Evolutionary conservation across 37 sponge, comb jelly and placozoan genomes (phyloP).

Genomic region (Theonella swinhoei): DNA sequence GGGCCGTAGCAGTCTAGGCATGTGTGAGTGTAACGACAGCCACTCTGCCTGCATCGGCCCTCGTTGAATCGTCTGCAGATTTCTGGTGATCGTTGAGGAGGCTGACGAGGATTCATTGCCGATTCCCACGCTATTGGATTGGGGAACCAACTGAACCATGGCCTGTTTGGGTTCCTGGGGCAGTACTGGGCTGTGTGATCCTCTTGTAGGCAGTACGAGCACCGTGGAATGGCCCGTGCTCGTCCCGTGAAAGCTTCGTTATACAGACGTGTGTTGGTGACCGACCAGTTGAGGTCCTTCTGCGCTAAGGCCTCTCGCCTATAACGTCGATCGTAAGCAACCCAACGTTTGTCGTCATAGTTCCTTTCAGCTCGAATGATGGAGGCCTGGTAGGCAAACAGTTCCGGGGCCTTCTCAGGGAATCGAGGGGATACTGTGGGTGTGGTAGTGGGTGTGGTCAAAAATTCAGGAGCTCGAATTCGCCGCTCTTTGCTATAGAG

Average conservation of each 20-base stretch:
- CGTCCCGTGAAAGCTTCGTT: neutral
- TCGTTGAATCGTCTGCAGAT: constrained; percentile 17
- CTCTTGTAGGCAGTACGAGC: neutral
- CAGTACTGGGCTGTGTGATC: neutral
- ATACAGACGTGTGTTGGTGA: neutral
- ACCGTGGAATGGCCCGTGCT: neutral
- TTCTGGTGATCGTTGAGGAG: neutral
- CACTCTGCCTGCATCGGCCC: too few relatives aligned
- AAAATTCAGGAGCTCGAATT: too few relatives aligned
- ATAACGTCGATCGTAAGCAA: neutral
- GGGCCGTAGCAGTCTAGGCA: too few relatives aligned
- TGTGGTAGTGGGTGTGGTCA: too few relatives aligned
- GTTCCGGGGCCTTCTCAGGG: too few relatives aligned
- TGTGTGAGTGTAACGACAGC: too few relatives aligned
- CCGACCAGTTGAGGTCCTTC: constrained; percentile 4
- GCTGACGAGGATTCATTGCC: neutral
- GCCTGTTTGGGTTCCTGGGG: constrained; percentile 1
- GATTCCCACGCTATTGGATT: neutral
- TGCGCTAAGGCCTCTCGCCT: neutral
- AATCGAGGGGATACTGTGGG: too few relatives aligned
- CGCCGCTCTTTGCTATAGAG: too few relatives aligned
- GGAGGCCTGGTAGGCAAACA: neutral
- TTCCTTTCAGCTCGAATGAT: neutral
- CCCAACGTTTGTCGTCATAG: neutral
- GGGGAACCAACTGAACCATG: neutral